Conservation (phyloP, 2,888 invertebrate genomes). For the Apodemia duryi region DNA sequence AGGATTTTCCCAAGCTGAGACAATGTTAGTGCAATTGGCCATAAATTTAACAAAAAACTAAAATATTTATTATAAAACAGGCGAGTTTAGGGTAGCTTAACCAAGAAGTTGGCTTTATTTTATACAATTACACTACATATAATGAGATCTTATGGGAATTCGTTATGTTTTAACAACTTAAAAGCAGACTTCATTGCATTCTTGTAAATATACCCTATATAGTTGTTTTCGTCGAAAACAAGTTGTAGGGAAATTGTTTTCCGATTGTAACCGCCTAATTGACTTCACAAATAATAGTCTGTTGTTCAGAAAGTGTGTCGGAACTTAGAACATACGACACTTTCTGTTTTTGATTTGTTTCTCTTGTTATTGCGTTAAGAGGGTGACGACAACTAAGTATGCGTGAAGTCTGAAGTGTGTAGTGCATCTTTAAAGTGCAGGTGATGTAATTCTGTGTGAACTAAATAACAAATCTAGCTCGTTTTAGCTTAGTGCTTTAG, state of each 20-base stretch:
- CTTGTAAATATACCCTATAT: not conserved
- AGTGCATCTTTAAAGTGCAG: not conserved
- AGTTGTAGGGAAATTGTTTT: constrained; percentile 14
- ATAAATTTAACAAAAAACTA: too few relatives aligned
- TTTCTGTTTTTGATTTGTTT: constrained; percentile 16
- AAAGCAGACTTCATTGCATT: not conserved
- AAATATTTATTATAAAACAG: too few relatives aligned
- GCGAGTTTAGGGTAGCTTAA: too few relatives aligned
- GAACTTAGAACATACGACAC: not conserved
- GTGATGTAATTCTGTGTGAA: too few relatives aligned
- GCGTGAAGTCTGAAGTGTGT: not conserved
- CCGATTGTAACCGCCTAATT: constrained; percentile 14
- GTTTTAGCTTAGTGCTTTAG: too few relatives aligned
- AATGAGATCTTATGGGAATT: too few relatives aligned
- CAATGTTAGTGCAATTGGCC: too few relatives aligned
- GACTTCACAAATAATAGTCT: constrained; percentile 4
- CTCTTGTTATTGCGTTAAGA: constrained; percentile 1
- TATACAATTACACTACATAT: too few relatives aligned
- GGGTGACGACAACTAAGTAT: not conserved
- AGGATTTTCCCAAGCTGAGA: too few relatives aligned
- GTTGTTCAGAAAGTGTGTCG: constrained; percentile 19
- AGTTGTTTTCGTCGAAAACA: not conserved
- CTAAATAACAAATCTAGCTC: too few relatives aligned
- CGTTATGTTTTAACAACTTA: too few relatives aligned
- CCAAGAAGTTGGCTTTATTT: too few relatives aligned